phyloP scores from a whole-genome alignment of 2,797 vertebrate species.

The Rhinoraja longicauda region DNA sequence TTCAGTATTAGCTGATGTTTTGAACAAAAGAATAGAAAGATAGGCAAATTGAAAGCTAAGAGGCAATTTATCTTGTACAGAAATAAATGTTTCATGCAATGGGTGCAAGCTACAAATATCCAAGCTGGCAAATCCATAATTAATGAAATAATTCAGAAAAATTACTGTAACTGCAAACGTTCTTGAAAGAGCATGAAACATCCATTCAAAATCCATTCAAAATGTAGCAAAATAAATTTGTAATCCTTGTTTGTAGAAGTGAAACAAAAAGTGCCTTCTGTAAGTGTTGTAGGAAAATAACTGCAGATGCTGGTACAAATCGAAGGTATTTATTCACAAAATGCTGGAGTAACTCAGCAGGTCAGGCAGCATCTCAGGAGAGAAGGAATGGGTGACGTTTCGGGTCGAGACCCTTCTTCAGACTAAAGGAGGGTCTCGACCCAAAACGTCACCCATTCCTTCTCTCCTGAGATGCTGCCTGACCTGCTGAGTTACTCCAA shows the following conservation, averaged over 20 bases:
- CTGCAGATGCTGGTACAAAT: too few relatives aligned
- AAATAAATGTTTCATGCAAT: constrained; percentile 16
- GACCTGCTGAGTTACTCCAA: too few relatives aligned
- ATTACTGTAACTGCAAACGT: background rate
- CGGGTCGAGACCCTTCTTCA: too few relatives aligned
- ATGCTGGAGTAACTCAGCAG: too few relatives aligned
- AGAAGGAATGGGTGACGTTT: too few relatives aligned
- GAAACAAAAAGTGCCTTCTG: background rate
- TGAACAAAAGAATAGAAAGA: background rate
- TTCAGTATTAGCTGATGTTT: background rate
- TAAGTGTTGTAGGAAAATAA: too few relatives aligned
- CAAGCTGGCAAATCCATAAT: background rate
- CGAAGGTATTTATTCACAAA: too few relatives aligned
- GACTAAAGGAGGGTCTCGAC: too few relatives aligned
- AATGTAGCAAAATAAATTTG: background rate
- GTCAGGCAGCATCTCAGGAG: too few relatives aligned
- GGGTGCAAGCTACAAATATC: background rate
- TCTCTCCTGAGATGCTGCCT: too few relatives aligned
- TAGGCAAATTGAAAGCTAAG: background rate
- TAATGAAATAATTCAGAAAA: background rate
- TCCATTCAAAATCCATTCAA: constrained; percentile 18
- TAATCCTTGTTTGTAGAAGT: background rate
- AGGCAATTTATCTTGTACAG: background rate
- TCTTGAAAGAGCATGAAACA: constrained; percentile 20
- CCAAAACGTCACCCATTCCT: too few relatives aligned